Percentiles rank a stretch among this genome's conserved stretches.
Evolutionary conservation across 2,888 invertebrate genomes (phyloP).

Genomic region (Agelastica alni): DNA sequence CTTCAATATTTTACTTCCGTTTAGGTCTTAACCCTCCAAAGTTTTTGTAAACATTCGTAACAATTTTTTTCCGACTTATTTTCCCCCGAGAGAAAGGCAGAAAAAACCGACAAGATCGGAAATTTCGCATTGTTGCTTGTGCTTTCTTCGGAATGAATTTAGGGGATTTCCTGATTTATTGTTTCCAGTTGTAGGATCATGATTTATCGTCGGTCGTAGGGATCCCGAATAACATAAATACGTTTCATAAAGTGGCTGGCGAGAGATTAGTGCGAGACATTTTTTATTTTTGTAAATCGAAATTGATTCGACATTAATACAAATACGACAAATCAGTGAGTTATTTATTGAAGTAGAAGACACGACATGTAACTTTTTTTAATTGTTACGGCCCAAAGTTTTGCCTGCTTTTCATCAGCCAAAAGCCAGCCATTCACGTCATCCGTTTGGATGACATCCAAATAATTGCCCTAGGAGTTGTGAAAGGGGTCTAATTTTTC

Average conservation of each 20-base stretch:
- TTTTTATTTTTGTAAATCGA: slow-evolving; percentile 9
- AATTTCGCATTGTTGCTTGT: slow-evolving; percentile 28
- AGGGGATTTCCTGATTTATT: slow-evolving; percentile 32
- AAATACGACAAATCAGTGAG: no score
- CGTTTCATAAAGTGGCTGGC: slow-evolving; percentile 24
- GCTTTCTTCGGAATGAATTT: slow-evolving; percentile 27
- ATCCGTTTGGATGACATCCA: no score
- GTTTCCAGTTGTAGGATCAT: slow-evolving; percentile 31
- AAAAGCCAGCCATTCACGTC: no score
- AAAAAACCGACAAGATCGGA: slow-evolving; percentile 13
- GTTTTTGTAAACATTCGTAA: no score
- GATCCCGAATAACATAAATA: slow-evolving; percentile 22
- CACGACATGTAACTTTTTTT: no score
- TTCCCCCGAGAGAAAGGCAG: neutral
- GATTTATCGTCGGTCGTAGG: slow-evolving; percentile 24
- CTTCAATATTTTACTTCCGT: no score
- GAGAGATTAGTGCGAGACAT: slow-evolving; percentile 8
- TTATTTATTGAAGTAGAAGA: no score
- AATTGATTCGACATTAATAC: neutral
- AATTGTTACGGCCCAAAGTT: no score
- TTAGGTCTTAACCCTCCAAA: no score
- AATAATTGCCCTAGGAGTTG: no score
- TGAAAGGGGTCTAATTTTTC: no score
- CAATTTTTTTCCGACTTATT: neutral
- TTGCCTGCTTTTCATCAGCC: no score